Conservation (phyloP, 1,140 invertebrate genomes). For the Drosophila pseudoananassae region DNA sequence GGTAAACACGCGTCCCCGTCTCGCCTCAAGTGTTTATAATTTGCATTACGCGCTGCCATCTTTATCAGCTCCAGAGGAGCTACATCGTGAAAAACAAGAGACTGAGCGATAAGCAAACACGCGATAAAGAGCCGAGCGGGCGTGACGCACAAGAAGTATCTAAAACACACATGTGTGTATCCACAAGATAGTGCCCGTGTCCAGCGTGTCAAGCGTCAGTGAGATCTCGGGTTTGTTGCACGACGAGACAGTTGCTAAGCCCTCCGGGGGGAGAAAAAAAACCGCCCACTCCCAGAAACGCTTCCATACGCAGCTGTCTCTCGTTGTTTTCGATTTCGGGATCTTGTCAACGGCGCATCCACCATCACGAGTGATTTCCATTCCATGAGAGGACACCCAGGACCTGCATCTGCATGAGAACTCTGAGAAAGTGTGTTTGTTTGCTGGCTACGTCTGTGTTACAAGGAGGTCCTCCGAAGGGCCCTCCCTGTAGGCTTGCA, state of each 20-base stretch:
- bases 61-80: conserved; percentile 47
- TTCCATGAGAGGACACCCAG: neutral
- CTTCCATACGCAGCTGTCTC: conserved; percentile 75
- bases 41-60: conserved; percentile 56
- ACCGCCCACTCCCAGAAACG: conserved; percentile 6
- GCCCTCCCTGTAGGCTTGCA: conserved; percentile 49
- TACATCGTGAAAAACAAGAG: neutral
- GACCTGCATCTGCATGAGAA: conserved; percentile 22
- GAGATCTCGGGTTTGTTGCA: conserved; percentile 83
- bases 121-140: conserved; percentile 63
- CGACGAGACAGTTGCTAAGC: conserved; percentile 78
- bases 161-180: conserved; percentile 27
- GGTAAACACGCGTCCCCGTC: conserved; percentile 54
- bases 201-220: conserved; percentile 45
- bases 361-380: neutral
- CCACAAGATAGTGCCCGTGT: conserved; percentile 22
- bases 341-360: conserved; percentile 72
- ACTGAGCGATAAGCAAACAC: conserved; percentile 57
- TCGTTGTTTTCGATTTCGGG: conserved; percentile 84
- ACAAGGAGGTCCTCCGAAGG: conserved; percentile 18
- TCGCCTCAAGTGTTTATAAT: conserved; percentile 66
- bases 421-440: conserved; percentile 81
- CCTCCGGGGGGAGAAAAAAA: neutral
- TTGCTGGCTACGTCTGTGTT: conserved; percentile 81
- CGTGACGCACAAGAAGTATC: conserved; percentile 60